Conservation (phyloP, 2,888 invertebrate genomes). For the Apodemia duryi region DNA sequence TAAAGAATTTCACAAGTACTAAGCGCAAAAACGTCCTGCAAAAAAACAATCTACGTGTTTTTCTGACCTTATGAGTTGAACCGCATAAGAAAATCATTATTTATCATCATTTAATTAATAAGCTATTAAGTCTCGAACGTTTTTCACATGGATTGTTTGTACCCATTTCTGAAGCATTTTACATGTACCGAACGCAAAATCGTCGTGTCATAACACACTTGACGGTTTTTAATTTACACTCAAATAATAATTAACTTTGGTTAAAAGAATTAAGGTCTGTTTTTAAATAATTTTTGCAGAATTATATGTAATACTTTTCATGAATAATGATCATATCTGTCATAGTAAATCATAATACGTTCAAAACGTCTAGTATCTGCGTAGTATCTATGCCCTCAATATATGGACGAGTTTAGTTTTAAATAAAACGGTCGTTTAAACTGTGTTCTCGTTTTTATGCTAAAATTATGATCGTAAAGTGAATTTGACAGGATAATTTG, state of each 20-base stretch:
- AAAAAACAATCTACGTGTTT: too few relatives aligned
- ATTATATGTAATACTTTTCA: slow-evolving; percentile 33
- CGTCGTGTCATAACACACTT: neutral
- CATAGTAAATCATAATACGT: slow-evolving; percentile 43
- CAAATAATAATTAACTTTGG: slow-evolving; percentile 16
- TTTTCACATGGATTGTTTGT: neutral
- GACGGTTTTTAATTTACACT: neutral
- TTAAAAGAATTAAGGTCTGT: slow-evolving; percentile 20
- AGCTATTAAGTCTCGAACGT: too few relatives aligned
- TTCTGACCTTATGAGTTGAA: too few relatives aligned
- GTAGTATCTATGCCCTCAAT: slow-evolving; percentile 38
- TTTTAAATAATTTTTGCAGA: slow-evolving; percentile 21
- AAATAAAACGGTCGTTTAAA: slow-evolving; percentile 25
- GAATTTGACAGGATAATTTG: too few relatives aligned
- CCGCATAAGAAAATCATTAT: too few relatives aligned
- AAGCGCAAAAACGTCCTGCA: too few relatives aligned
- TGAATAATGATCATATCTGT: slow-evolving; percentile 37
- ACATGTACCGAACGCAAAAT: neutral
- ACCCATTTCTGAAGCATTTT: neutral
- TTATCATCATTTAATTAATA: too few relatives aligned
- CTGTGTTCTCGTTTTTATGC: neutral
- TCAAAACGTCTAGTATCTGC: slow-evolving; percentile 41
- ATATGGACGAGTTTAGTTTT: neutral
- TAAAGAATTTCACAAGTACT: too few relatives aligned
- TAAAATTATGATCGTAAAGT: neutral